These are phyloP conservation scores for Trachelus tabidus DNA, from an alignment of 2,888 invertebrate genomes.

Conservation along the genomic window DNA sequence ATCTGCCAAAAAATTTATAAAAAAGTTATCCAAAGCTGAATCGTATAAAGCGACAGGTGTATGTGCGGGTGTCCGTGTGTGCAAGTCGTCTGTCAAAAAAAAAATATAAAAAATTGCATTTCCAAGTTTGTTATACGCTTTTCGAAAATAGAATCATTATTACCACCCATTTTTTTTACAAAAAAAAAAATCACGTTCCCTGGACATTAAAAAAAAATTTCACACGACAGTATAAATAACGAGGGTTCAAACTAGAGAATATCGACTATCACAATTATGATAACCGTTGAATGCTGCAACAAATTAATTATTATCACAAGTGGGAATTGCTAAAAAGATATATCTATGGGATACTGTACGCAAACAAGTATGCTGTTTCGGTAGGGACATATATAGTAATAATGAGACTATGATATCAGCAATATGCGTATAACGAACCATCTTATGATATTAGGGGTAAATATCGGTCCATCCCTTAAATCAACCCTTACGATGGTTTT, in stretches of 20 bases:
- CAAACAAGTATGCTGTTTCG: background rate
- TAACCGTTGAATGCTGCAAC: background rate
- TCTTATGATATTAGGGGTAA: constrained; percentile 14
- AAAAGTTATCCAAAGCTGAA: background rate
- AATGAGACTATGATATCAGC: constrained; percentile 14
- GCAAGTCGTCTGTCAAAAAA: background rate
- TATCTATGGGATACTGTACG: background rate
- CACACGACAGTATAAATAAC: background rate
- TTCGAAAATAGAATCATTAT: background rate
- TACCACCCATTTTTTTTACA: background rate
- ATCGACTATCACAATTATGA: background rate
- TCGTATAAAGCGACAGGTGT: background rate
- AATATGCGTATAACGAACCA: constrained; percentile 14
- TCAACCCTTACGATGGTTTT: background rate
- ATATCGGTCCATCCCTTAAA: constrained; percentile 50
- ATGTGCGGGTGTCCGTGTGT: background rate
- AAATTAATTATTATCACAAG: background rate
- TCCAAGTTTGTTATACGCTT: constrained; percentile 33
- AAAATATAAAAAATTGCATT: constrained; percentile 46
- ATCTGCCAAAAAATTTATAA: background rate
- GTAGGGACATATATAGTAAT: constrained; percentile 14
- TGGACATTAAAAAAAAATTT: background rate
- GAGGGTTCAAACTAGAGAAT: background rate
- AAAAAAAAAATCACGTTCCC: background rate
- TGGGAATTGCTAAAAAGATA: background rate